Conservation (phyloP, 2,113 vertebrate genomes). For the Malurus alboscapulatus region DNA sequence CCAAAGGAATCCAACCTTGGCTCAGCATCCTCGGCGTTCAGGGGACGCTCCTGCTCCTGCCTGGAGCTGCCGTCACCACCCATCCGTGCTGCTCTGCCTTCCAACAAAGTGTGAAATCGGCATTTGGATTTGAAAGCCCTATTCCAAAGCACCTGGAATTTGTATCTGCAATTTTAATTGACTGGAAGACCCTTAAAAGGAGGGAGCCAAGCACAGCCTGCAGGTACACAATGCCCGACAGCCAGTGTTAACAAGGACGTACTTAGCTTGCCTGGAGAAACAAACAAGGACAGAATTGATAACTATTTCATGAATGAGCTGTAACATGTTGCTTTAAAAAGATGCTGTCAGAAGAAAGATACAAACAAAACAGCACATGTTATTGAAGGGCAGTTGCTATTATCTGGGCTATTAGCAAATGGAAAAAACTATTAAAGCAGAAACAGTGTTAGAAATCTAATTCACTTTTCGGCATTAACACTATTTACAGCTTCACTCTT, state of each 20-base stretch:
- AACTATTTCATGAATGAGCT: constrained; percentile 62
- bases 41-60: not conserved
- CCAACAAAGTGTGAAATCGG: not conserved
- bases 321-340: constrained; percentile 52
- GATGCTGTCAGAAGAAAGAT: constrained; percentile 51
- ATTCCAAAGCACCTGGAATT: not conserved
- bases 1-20: not conserved
- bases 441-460: constrained; percentile 56
- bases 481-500: constrained; percentile 46
- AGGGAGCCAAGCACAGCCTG: constrained; percentile 22
- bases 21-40: fast-evolving
- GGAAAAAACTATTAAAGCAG: constrained; percentile 60
- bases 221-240: constrained; percentile 46
- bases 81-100: fast-evolving
- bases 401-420: constrained; percentile 64
- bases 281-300: constrained; percentile 57
- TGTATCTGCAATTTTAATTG: constrained; percentile 17
- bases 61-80: fast-evolving
- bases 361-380: constrained; percentile 38
- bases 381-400: constrained; percentile 54
- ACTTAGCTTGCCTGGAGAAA: constrained; percentile 53
- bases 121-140: not conserved
- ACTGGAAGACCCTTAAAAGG: not conserved
- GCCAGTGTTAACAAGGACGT: constrained; percentile 37
- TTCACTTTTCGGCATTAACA: constrained; percentile 41